A percentile compares a stretch with the other conserved stretches of the same genome.
Conservation (phyloP, 2,797 vertebrate species). For the Artibeus jamaicensis region DNA sequence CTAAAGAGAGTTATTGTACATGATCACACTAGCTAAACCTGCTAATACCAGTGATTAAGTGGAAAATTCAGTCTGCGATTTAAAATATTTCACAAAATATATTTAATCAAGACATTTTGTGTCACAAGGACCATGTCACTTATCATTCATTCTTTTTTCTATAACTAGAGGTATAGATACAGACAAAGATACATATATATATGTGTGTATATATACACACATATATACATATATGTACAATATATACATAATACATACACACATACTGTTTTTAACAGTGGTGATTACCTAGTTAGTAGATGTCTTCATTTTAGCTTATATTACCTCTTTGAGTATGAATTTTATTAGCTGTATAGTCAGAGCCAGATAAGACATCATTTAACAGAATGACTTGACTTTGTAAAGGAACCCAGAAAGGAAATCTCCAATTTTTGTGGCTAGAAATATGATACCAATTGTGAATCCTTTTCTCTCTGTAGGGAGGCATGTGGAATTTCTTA, state of each 20-base stretch:
- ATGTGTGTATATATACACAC: no score
- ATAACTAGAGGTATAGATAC: background rate
- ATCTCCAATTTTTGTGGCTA: background rate
- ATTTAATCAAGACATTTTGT: background rate
- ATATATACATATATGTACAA: background rate
- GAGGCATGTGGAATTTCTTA: background rate
- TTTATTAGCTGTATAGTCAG: background rate
- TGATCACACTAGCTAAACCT: background rate
- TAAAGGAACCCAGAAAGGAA: background rate
- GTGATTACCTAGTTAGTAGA: background rate
- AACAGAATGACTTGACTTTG: background rate
- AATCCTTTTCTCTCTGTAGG: background rate
- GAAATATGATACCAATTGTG: background rate
- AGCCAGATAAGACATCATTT: background rate
- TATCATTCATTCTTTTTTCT: background rate
- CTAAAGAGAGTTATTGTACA: background rate
- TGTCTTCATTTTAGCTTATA: background rate
- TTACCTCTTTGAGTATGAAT: background rate
- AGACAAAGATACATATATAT: background rate
- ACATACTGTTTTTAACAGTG: background rate
- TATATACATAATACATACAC: background rate
- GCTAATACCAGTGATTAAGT: slow-evolving; percentile 8
- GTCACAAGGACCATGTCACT: background rate
- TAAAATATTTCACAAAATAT: background rate
- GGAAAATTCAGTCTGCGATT: background rate